Percentiles rank a stretch among this genome's conserved stretches.
Conservation (phyloP, 1,140 invertebrate genomes). For the Trissolcus basalis region DNA sequence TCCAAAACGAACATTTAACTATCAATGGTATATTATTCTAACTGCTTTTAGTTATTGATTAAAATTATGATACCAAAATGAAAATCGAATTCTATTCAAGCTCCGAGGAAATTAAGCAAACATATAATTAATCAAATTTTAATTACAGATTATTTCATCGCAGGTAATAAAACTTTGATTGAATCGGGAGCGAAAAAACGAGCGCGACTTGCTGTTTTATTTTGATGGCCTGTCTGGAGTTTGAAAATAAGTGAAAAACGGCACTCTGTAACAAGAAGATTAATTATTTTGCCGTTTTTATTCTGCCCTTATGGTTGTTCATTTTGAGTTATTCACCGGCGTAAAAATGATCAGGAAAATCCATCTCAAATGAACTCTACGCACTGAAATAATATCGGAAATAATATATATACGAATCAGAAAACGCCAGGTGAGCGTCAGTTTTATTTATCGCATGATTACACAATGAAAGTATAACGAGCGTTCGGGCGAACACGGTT, state of each 20-base stretch:
- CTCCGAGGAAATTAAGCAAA: background rate
- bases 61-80: no score
- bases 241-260: conserved; percentile 4
- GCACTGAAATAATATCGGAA: no score
- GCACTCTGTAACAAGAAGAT: conserved; percentile 2
- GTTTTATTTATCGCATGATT: conserved; percentile 1
- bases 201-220: conserved; percentile 4
- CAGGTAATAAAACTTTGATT: conserved; percentile 11
- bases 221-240: conserved; percentile 2
- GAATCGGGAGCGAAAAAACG: background rate
- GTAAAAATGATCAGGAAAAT: no score
- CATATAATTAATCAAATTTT: conserved; percentile 9
- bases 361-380: no score
- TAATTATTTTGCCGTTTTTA: conserved; percentile 16
- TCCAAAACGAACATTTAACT: no score
- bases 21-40: no score
- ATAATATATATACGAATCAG: no score
- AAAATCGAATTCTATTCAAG: no score
- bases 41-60: no score
- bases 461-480: no score
- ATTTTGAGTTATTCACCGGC: background rate
- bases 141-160: conserved; percentile 2
- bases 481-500: no score
- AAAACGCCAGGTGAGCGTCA: no score
- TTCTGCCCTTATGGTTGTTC: conserved; percentile 6